Percentiles rank a stretch among this genome's conserved stretches.
These are phyloP conservation scores for Pharmacophagus antenor DNA, from an alignment of 2,888 invertebrate species.

Conservation along the genomic window DNA sequence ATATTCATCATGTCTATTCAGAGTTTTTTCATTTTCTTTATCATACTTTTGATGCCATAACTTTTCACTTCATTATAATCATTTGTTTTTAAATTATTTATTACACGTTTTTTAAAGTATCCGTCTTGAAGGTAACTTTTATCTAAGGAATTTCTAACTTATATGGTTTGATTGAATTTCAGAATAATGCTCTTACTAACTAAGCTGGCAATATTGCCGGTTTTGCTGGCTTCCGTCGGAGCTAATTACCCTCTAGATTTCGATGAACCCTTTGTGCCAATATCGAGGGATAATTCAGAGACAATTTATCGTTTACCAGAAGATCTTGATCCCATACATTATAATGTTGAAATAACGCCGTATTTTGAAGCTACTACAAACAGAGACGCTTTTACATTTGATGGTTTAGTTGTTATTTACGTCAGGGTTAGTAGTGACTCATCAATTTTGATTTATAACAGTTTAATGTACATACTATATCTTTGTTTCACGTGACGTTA, in stretches of 20 bases:
- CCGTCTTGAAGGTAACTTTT: no score
- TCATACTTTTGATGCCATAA: no score
- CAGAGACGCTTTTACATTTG: slow-evolving; percentile 65
- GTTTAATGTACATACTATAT: no score
- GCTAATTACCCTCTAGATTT: slow-evolving; percentile 58
- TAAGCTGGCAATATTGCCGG: slow-evolving; percentile 47
- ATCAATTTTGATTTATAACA: no score
- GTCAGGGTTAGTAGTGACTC: slow-evolving; percentile 46
- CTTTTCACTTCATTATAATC: no score
- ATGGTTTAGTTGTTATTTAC: slow-evolving; percentile 65
- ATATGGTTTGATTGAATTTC: slow-evolving; percentile 34
- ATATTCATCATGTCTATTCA: no score
- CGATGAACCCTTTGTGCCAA: slow-evolving; percentile 38
- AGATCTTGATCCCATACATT: slow-evolving; percentile 74
- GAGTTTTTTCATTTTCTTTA: no score
- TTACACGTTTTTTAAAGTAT: no score
- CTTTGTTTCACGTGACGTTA: no score
- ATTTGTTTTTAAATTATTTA: no score
- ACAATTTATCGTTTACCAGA: slow-evolving; percentile 59
- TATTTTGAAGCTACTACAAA: slow-evolving; percentile 61
- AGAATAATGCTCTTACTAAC: slow-evolving; percentile 47
- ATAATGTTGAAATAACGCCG: slow-evolving; percentile 77
- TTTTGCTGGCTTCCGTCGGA: slow-evolving; percentile 44
- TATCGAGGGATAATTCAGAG: slow-evolving; percentile 39
- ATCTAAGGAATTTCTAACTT: neutral